Base-by-base conservation (phyloP, 2,113 vertebrate species). In the Phalacrocorax pelagicus region DNA sequence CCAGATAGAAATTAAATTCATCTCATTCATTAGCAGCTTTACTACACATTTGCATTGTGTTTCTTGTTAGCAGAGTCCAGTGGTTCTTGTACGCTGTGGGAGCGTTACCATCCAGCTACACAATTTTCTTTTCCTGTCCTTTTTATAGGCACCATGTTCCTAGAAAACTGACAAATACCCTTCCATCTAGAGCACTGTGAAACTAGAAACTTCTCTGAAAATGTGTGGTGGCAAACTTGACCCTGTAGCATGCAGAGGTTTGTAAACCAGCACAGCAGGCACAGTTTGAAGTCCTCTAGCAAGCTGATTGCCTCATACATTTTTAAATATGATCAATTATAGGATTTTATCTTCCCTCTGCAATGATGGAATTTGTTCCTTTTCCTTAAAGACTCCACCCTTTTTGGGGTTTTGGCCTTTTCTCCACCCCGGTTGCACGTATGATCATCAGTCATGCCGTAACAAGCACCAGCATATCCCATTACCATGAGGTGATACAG, bases 381-480 rank as follows among this genome's bases (percentile, higher is more conserved):
- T 49, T 14, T 90, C 72, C 3, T 19, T 52, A 46, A 92, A 12
- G n/a, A 20, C 34, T 65, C 54, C 22, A 22, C 26, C 13, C 16
- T 47, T 55, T 32, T 13, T 26, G 36, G 4, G 9, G 23, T 57
- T 34, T 21, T 47, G 46, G 46, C 14, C 46, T 47, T 47, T 47
- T 20, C 5, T 7, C 38, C 2, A 0, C 15, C 12, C 32, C 46
- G 12, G 66, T 70, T 36, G 38, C 29, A 21, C 21, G 26, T n/a
- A 17, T 15, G 19, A 3, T 36, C 15, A 5, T 38, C n/a, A 14
- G 8, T 61, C 29, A 5, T 4, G 0, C 52, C 1, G 1, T 16
- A 38, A 20, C 21, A n/a, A 10, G 47, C 16, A 3, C 59, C 38
- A 34, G 79, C 61, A 30, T 3, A 6, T 57, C 62, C 65, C 34